A percentile compares a stretch with the other conserved stretches of the same genome.
phyloP scores from a whole-genome alignment of 2,888 invertebrate genomes.

The Callinectes sapidus region DNA sequence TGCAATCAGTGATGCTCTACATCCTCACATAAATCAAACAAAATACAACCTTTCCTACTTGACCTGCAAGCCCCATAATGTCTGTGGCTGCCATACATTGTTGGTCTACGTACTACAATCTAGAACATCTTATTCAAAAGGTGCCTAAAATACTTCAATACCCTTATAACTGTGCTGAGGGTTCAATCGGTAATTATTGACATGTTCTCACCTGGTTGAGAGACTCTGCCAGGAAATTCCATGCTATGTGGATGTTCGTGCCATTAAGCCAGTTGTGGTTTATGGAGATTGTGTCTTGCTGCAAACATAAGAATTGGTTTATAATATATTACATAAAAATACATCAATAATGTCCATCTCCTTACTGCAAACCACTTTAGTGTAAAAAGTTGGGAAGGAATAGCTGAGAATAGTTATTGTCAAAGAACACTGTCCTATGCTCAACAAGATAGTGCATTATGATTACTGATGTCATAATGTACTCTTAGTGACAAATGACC shows the following conservation, averaged over 20 bases:
- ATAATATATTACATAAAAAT: not conserved
- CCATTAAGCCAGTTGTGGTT: slow-evolving; percentile 99
- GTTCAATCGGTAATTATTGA: not conserved
- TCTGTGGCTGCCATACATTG: too few species aligned
- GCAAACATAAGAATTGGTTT: not conserved
- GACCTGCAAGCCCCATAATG: too few species aligned
- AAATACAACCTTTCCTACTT: too few species aligned
- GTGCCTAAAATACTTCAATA: not conserved
- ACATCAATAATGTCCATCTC: not conserved
- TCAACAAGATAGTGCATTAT: too few species aligned
- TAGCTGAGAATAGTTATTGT: too few species aligned
- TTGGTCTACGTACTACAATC: too few species aligned
- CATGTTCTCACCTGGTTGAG: slow-evolving; percentile 79
- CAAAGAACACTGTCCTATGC: too few species aligned
- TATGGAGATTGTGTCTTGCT: slow-evolving; percentile 91
- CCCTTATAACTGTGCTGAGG: too few species aligned
- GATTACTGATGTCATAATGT: not conserved
- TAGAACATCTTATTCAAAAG: not conserved
- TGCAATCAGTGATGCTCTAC: too few species aligned
- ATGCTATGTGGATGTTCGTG: slow-evolving; percentile 86
- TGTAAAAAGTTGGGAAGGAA: too few species aligned
- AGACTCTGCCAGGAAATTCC: slow-evolving; percentile 82
- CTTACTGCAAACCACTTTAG: not conserved
- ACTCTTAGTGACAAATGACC: not conserved
- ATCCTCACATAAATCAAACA: too few species aligned